Evolutionary conservation across 2,113 vertebrate species (phyloP), one percentile per base, ranked within the genome.

Genomic region (Rhinopomastus cyanomelas): DNA sequence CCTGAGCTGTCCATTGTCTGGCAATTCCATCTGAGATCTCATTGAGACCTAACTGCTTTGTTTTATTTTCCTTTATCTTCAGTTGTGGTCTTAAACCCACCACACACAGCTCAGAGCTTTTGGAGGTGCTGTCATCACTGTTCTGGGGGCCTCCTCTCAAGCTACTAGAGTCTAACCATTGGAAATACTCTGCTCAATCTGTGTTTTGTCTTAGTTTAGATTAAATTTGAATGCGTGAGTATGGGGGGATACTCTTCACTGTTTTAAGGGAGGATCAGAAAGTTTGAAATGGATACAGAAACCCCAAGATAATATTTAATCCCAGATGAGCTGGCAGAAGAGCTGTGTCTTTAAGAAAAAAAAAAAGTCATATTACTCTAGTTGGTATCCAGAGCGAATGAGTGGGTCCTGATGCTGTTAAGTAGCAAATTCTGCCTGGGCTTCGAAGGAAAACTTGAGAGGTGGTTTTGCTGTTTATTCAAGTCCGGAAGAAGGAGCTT

Each of bases 401-500:
- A 92, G 55, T 95, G 89, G 86, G 56, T 87, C 6, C 11, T 65
- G 76, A 79, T 62, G 62, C 87, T 78, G 32, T 36, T 62, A 27
- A 88, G 87, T 81, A 92, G 55, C 42, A 68, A 51, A 72, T 79
- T 72, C 82, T 87, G 52, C 62, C 51, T 84, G 82, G 66, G 53
- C 92, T 95, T 95, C 95, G 85, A 92, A 96, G 81, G 21, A 56
- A 76, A 90, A 87, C 80, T 69, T 93, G 85, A 81, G 60, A 91
- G 81, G 52, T 65, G 13, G 30, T 44, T 52, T 77, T 73, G n/a
- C 65, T 71, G 66, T 75, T 36, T 52, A 60, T 71, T 72, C 55
- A 42, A 81, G 85, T 89, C 67, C 88, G 87, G 30, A 82, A 81
- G 64, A 92, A 93, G 76, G 88, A 93, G 76, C 67, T 90, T 82